phyloP scores from a whole-genome alignment of 2,888 invertebrate genomes.

The Spodoptera picta region DNA sequence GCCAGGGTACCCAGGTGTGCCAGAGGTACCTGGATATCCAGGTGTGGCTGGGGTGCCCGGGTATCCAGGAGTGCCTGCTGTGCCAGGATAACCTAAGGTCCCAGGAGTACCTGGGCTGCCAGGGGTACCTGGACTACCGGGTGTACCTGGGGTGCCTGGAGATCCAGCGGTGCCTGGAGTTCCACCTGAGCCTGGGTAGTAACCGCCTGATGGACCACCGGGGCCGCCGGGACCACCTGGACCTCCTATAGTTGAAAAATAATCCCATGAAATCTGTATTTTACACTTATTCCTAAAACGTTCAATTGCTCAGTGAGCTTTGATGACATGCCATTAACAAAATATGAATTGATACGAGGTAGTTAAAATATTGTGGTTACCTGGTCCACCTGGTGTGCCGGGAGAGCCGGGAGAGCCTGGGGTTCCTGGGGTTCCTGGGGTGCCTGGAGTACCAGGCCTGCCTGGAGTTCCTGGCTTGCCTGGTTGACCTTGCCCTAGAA shows the following conservation, averaged over 20 bases:
- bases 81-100: slow-evolving; percentile 69
- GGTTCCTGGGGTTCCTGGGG: slow-evolving; percentile 63
- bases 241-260: slow-evolving; percentile 36
- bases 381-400: slow-evolving; percentile 63
- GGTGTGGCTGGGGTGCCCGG: slow-evolving; percentile 60
- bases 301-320: too few relatives aligned
- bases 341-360: too few relatives aligned
- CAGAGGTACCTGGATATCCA: slow-evolving; percentile 45
- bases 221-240: slow-evolving; percentile 76
- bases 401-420: slow-evolving; percentile 64
- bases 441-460: slow-evolving; percentile 58
- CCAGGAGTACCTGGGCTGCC: slow-evolving; percentile 68
- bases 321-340: too few relatives aligned
- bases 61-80: slow-evolving; percentile 59
- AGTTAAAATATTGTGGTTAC: slow-evolving; percentile 21
- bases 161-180: slow-evolving; percentile 49
- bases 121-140: slow-evolving; percentile 59
- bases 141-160: slow-evolving; percentile 55
- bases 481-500: slow-evolving; percentile 53
- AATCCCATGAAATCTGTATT: neutral
- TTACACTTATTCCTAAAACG: neutral
- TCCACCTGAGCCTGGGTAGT: slow-evolving; percentile 52
- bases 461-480: slow-evolving; percentile 60
- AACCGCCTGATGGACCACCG: slow-evolving; percentile 47
- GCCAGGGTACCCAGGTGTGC: slow-evolving; percentile 49